Evolutionary conservation across 2,797 vertebrate genomes (phyloP).

Genomic region (Spinus olivaceus): DNA sequence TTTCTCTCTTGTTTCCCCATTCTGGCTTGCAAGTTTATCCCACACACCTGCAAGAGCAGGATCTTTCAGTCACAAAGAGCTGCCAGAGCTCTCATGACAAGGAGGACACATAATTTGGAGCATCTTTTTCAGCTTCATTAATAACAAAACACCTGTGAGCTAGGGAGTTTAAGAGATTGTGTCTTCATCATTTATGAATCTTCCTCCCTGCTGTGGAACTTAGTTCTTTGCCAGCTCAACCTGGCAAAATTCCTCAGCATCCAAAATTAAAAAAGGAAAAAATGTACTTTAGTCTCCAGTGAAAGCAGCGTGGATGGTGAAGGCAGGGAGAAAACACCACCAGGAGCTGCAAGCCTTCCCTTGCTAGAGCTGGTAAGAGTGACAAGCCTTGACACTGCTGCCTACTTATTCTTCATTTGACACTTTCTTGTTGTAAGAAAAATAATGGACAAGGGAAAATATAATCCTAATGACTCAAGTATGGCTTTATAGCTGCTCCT

Average conservation of each 20-base stretch:
- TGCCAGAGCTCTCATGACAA: constrained; percentile 53
- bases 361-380: not conserved
- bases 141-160: constrained; percentile 64
- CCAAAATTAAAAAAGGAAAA: constrained; percentile 3
- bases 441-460: not conserved
- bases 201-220: constrained; percentile 50
- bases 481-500: not conserved
- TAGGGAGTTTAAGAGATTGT: constrained; percentile 45
- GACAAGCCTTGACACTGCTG: not conserved
- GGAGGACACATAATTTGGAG: constrained; percentile 45
- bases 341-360: not conserved
- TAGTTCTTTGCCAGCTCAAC: constrained; percentile 42
- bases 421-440: not conserved
- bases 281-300: not conserved
- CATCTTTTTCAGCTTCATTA: constrained; percentile 67
- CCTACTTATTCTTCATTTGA: not conserved
- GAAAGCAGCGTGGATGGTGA: not conserved
- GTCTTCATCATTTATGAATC: constrained; percentile 63
- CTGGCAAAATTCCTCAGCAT: constrained; percentile 42
- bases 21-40: constrained; percentile 33
- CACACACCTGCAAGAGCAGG: constrained; percentile 48
- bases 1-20: not conserved
- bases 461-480: not conserved
- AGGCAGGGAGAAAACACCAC: not conserved
- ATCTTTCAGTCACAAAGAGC: constrained; percentile 34